phyloP scores from a whole-genome alignment of 2,797 vertebrate genomes.

The Enteromius viviparus region DNA sequence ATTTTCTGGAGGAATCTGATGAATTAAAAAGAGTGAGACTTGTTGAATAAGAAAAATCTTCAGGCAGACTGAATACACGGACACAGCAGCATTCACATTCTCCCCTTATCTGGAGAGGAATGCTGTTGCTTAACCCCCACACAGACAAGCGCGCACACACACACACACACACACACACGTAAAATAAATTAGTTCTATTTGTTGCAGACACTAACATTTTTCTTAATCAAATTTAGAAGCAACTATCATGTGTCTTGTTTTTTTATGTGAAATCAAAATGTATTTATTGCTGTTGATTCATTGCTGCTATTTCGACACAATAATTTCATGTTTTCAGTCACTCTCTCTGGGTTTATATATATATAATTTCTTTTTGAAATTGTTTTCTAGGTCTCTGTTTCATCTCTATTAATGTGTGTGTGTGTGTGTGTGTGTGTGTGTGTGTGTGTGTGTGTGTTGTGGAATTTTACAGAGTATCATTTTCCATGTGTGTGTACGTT shows the following conservation, averaged over 20 bases:
- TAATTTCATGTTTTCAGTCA: background rate
- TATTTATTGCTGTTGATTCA: background rate
- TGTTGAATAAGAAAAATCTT: slow-evolving; percentile 23
- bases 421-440: slow-evolving; percentile 20
- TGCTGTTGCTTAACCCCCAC: slow-evolving; percentile 6
- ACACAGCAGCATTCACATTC: slow-evolving; percentile 30
- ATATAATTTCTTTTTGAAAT: background rate
- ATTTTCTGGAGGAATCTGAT: slow-evolving; percentile 20
- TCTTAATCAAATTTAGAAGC: background rate
- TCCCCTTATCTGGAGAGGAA: slow-evolving; percentile 42
- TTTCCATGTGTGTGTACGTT: background rate
- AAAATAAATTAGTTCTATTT: background rate
- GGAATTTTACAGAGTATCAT: background rate
- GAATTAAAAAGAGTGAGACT: slow-evolving; percentile 13
- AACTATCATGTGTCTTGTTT: background rate
- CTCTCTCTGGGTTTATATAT: no score
- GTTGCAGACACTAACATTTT: background rate
- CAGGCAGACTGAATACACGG: slow-evolving; percentile 20
- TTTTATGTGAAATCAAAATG: background rate
- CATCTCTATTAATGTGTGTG: background rate
- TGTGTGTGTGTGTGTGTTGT: slow-evolving; percentile 20
- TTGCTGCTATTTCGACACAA: background rate
- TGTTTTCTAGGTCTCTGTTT: slow-evolving; percentile 1
- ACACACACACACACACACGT: background rate
- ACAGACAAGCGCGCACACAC: background rate